Percentiles rank a stretch among this genome's conserved stretches.
phyloP scores from a whole-genome alignment of 2,113 vertebrate species.

The Pteropus alecto region DNA sequence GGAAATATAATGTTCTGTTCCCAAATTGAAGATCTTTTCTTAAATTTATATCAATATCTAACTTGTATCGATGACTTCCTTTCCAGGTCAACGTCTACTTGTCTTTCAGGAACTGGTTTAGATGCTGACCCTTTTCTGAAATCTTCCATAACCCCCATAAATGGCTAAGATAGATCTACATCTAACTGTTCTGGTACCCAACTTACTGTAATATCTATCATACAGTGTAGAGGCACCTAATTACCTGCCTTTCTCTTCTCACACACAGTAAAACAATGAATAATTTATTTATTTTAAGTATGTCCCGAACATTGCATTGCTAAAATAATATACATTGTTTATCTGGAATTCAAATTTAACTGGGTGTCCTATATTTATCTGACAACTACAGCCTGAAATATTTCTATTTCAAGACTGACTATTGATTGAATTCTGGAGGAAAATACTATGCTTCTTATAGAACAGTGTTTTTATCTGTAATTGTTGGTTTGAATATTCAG shows the following conservation, averaged over 20 bases:
- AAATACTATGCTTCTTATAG: not conserved
- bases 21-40: not conserved
- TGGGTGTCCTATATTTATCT: not conserved
- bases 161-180: not conserved
- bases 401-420: not conserved
- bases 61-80: not conserved
- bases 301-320: not conserved
- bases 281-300: not conserved
- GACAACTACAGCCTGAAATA: not conserved
- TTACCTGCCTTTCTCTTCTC: not conserved
- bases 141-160: not conserved
- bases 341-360: not conserved
- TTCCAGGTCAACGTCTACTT: not conserved
- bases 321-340: not conserved
- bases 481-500: not conserved
- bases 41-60: not conserved
- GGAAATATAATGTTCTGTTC: not conserved
- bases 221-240: rapidly evolving
- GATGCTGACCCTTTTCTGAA: not conserved
- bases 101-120: not conserved
- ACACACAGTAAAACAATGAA: not conserved
- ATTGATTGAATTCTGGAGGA: not conserved
- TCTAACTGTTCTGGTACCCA: rapidly evolving
- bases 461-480: not conserved
- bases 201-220: not conserved